Conservation (phyloP, 2,113 vertebrate genomes). For the Microtus montanus region DNA sequence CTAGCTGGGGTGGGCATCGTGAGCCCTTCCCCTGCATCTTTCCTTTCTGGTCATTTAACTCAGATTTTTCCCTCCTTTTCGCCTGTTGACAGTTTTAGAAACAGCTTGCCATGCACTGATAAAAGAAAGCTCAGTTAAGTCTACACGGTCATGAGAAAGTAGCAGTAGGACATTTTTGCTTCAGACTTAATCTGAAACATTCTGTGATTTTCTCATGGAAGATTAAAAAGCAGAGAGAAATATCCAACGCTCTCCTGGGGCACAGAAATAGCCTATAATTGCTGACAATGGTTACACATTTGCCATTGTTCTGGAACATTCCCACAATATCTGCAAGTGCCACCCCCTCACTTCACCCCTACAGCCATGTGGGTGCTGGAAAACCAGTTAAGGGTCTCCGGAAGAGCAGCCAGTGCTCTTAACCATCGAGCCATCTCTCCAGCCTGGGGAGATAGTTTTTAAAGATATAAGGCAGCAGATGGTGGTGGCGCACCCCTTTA, state of each 20-base stretch:
- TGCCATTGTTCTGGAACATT: not conserved
- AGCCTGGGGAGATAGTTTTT: not conserved
- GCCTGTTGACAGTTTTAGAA: not conserved
- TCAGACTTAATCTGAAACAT: not conserved
- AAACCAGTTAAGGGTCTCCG: not conserved
- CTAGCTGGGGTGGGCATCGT: no score
- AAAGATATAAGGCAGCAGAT: not conserved
- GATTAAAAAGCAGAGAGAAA: not conserved
- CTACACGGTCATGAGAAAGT: not conserved
- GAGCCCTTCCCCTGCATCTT: no score
- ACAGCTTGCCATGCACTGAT: not conserved
- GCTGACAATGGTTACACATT: not conserved
- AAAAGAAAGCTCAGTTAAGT: not conserved
- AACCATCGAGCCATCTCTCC: not conserved
- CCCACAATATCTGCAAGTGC: not conserved
- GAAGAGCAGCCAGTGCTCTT: not conserved
- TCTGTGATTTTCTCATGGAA: not conserved
- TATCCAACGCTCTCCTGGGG: no score
- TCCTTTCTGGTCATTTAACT: not conserved
- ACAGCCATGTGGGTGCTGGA: not conserved
- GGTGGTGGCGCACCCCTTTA: not conserved
- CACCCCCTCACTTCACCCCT: not conserved
- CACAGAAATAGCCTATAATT: not conserved
- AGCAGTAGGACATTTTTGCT: not conserved
- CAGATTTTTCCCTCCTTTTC: no score